phyloP scores from a whole-genome alignment of 2,888 invertebrate species.

The Actias luna region DNA sequence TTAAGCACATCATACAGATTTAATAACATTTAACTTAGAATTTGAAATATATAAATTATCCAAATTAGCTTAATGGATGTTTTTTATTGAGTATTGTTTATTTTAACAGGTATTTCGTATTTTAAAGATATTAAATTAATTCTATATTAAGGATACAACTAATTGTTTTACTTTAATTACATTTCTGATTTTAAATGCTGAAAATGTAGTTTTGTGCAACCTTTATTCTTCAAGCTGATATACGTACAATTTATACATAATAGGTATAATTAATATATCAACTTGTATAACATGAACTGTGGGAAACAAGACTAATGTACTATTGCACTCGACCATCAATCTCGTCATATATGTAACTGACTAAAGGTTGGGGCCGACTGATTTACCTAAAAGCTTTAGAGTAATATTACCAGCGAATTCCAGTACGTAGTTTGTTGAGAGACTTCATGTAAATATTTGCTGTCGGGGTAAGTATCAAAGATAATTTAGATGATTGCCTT shows the following conservation, averaged over 20 bases:
- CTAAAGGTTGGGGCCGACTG: slow-evolving; percentile 27
- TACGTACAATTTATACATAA: neutral
- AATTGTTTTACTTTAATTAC: neutral
- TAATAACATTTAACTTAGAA: too few species aligned
- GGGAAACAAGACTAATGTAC: slow-evolving; percentile 29
- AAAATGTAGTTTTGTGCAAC: neutral
- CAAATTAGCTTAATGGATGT: too few species aligned
- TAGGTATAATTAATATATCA: neutral
- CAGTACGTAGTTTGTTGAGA: neutral
- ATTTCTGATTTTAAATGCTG: neutral
- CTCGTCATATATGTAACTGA: slow-evolving; percentile 25
- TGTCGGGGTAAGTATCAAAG: neutral
- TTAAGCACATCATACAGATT: too few species aligned
- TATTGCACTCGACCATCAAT: slow-evolving; percentile 30
- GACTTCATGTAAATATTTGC: neutral
- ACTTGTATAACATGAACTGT: neutral
- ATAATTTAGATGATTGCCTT: neutral
- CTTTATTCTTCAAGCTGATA: neutral
- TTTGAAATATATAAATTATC: too few species aligned
- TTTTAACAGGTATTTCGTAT: too few species aligned
- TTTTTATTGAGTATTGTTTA: too few species aligned
- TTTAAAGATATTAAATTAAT: too few species aligned
- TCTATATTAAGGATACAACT: too few species aligned
- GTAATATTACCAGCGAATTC: neutral
- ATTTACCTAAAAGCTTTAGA: slow-evolving; percentile 35